phyloP scores from a whole-genome alignment of 2,113 vertebrate species.

The Odocoileus virginianus region DNA sequence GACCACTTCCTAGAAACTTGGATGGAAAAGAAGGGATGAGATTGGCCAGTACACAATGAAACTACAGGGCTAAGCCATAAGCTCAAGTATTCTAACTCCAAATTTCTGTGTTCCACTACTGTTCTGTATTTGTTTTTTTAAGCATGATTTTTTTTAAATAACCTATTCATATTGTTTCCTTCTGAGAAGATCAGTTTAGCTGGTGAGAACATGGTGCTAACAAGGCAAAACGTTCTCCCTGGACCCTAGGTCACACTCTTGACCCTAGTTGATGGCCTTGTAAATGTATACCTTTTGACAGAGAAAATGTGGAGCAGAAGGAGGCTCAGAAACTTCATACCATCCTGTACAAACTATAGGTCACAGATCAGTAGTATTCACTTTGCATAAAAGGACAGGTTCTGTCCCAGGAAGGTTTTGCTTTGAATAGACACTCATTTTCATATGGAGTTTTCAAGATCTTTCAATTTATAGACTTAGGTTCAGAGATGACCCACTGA shows the following conservation, averaged over 20 bases:
- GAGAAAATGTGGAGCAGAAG: neutral
- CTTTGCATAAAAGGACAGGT: neutral
- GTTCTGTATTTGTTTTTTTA: neutral
- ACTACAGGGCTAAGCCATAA: neutral
- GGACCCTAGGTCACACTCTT: neutral
- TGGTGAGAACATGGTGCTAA: neutral
- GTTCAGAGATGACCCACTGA: neutral
- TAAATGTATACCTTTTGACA: neutral
- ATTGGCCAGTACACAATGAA: neutral
- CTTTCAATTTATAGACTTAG: neutral
- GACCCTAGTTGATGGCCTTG: neutral
- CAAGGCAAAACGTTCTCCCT: neutral
- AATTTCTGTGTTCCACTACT: neutral
- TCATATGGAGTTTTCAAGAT: neutral
- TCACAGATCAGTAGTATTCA: neutral
- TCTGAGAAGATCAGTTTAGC: neutral
- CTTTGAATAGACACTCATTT: neutral
- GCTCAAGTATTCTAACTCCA: neutral
- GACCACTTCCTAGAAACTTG: neutral
- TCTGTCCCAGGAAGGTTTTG: neutral
- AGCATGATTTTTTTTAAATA: neutral
- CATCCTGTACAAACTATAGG: neutral
- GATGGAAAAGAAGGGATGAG: neutral
- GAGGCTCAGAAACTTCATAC: neutral
- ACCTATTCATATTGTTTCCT: neutral